Percentiles rank a stretch among this genome's conserved stretches.
Evolutionary conservation across 2,113 vertebrate species (phyloP).

Genomic region (Poeciliopsis prolifica): DNA sequence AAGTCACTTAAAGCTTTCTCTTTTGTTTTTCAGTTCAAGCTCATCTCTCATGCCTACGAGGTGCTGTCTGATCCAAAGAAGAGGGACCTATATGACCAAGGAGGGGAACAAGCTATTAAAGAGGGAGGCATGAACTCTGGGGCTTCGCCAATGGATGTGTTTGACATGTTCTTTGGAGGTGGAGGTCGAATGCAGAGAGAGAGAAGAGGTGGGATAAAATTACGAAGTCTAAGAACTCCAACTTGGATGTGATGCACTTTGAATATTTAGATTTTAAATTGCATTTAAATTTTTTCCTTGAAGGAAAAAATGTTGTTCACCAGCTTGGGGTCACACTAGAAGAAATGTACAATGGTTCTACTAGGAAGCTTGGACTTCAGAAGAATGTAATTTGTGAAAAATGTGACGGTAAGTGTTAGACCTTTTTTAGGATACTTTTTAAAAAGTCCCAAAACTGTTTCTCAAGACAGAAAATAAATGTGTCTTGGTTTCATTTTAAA

Average conservation of each 20-base stretch:
- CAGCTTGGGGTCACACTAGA: slow-evolving; percentile 92
- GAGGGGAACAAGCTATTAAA: slow-evolving; percentile 97
- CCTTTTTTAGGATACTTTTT: background rate
- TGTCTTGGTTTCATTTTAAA: slow-evolving; percentile 37
- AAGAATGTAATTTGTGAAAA: slow-evolving; percentile 96
- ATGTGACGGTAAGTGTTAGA: slow-evolving; percentile 87
- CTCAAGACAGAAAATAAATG: background rate
- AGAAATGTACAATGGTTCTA: slow-evolving; percentile 92
- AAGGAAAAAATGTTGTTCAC: slow-evolving; percentile 96
- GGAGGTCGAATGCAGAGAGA: slow-evolving; percentile 94
- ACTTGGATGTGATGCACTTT: background rate
- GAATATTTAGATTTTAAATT: background rate
- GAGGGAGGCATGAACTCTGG: slow-evolving; percentile 90
- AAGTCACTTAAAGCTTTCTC: background rate
- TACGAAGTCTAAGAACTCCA: background rate
- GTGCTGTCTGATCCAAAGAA: slow-evolving; percentile 96
- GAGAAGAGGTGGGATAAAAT: slow-evolving; percentile 84
- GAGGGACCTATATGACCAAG: slow-evolving; percentile 95
- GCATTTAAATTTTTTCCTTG: background rate
- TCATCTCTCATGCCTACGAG: slow-evolving; percentile 98
- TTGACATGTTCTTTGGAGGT: slow-evolving; percentile 99
- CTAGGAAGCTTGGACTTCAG: slow-evolving; percentile 93
- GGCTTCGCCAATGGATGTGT: slow-evolving; percentile 96
- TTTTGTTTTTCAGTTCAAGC: slow-evolving; percentile 88
- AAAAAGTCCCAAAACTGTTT: background rate